A percentile compares a stretch with the other conserved stretches of the same genome.
phyloP scores from a whole-genome alignment of 2,113 vertebrate species.

The Tympanuchus pallidicinctus region DNA sequence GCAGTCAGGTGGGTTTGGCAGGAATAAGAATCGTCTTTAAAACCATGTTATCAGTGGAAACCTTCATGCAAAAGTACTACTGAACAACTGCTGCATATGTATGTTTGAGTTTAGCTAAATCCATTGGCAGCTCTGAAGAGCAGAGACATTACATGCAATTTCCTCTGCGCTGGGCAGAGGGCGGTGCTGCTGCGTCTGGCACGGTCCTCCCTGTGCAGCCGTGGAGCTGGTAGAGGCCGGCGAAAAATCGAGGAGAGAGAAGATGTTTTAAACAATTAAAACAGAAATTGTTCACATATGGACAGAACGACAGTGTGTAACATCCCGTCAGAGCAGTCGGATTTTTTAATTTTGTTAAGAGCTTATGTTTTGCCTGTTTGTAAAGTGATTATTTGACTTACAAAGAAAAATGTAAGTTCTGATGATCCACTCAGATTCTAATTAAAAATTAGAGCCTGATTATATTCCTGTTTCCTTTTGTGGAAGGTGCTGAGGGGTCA shows the following conservation, averaged over 20 bases:
- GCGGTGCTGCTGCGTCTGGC: constrained; percentile 31
- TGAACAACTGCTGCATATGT: not conserved
- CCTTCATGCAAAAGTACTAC: not conserved
- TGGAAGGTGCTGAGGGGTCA: not conserved
- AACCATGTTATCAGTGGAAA: not conserved
- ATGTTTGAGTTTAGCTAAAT: not conserved
- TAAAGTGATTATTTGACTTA: not conserved
- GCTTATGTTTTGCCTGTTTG: not conserved
- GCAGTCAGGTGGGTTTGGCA: not conserved
- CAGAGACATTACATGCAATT: not conserved
- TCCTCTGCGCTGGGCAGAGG: not conserved
- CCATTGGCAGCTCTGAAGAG: not conserved
- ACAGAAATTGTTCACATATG: not conserved
- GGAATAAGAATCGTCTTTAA: not conserved
- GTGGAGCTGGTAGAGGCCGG: not conserved
- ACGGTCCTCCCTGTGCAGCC: too few relatives aligned
- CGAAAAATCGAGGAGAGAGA: not conserved
- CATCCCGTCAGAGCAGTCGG: not conserved
- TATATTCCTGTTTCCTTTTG: not conserved
- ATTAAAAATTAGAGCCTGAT: not conserved
- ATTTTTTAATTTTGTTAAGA: not conserved
- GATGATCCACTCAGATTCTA: not conserved
- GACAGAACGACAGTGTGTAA: not conserved
- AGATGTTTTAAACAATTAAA: not conserved
- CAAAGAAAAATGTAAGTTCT: not conserved